phyloP scores from a whole-genome alignment of 2,797 vertebrate species.

The Monodelphis domestica region DNA sequence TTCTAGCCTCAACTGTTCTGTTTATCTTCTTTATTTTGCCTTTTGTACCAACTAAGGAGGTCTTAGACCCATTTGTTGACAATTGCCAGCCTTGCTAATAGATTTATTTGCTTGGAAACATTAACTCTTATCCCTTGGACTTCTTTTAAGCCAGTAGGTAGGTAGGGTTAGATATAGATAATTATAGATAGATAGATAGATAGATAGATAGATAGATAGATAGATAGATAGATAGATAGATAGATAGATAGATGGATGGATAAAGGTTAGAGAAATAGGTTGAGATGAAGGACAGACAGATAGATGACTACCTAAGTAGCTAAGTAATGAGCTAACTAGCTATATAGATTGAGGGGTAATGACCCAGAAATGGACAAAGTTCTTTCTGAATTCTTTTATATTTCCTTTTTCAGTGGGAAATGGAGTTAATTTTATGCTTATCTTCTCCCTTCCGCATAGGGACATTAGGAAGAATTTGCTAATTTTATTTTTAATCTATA shows the following conservation, averaged over 20 bases:
- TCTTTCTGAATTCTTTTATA: conserved; percentile 20
- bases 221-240: too few species aligned
- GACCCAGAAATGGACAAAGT: background rate
- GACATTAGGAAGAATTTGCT: conserved; percentile 9
- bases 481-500: conserved; percentile 1
- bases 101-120: background rate
- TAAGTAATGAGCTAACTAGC: too few species aligned
- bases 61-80: background rate
- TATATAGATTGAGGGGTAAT: background rate
- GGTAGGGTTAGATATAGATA: background rate
- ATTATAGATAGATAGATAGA: too few species aligned
- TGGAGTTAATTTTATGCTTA: background rate
- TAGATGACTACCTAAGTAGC: too few species aligned
- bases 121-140: background rate
- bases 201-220: too few species aligned
- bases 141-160: background rate
- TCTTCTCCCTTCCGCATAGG: background rate
- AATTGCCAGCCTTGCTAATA: background rate
- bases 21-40: background rate
- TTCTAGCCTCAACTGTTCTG: background rate
- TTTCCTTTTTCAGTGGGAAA: conserved; percentile 17
- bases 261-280: background rate
- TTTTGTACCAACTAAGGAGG: background rate
- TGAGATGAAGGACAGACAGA: background rate
- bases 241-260: background rate